Evolutionary conservation across 1,140 invertebrate genomes (phyloP).

Genomic region (Oscheius sp.): DNA sequence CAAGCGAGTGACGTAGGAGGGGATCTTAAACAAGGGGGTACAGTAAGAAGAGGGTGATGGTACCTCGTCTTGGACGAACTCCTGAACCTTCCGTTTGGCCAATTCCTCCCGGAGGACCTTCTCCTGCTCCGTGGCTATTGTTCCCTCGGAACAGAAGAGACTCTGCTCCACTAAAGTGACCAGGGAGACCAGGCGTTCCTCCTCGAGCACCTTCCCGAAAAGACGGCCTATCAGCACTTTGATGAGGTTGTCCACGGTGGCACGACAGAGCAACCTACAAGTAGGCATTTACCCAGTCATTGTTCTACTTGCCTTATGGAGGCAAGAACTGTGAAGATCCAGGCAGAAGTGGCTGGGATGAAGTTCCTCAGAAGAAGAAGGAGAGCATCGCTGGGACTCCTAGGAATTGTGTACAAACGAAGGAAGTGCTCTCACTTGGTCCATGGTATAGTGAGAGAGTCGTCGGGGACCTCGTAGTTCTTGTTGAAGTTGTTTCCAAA

Average conservation of each 20-base stretch:
- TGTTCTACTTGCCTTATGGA: neutral
- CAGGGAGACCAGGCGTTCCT: constrained; percentile 8
- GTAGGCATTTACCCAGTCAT: neutral
- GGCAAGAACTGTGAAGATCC: neutral
- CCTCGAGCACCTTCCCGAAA: constrained; percentile 1
- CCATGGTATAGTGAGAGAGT: neutral
- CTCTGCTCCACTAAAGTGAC: constrained; percentile 12
- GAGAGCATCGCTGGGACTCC: constrained; percentile 1
- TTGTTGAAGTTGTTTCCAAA: constrained; percentile 25
- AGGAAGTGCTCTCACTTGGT: neutral
- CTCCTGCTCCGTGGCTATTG: constrained; percentile 27
- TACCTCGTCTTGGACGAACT: constrained; percentile 35
- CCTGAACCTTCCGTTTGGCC: constrained; percentile 20
- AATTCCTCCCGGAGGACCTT: constrained; percentile 36
- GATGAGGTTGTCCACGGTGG: constrained; percentile 9
- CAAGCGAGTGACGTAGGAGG: neutral
- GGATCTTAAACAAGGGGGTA: constrained; percentile 8
- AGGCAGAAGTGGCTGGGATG: neutral
- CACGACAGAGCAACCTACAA: neutral
- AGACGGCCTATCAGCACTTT: neutral
- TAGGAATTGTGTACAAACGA: neutral
- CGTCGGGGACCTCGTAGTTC: neutral
- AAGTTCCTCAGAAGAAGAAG: neutral
- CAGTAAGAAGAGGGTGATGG: neutral
- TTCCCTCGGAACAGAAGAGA: constrained; percentile 13